Base-by-base conservation (phyloP, 2,113 vertebrate genomes). In the Rhinogobius similis region DNA sequence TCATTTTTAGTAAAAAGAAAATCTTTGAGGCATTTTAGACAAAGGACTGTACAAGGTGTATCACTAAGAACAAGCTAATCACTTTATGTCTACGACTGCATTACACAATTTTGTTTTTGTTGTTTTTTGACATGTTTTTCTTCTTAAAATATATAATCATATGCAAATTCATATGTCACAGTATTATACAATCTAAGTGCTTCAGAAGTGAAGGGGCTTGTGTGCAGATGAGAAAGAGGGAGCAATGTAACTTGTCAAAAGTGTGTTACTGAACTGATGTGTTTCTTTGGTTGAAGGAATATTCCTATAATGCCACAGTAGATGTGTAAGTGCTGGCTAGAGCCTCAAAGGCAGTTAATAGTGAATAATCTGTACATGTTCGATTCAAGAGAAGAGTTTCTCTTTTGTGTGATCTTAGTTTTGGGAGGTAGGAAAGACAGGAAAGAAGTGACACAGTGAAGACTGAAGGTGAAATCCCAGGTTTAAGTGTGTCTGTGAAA, bases 101-200 rank as follows among this genome's bases (percentile, higher is more conserved):
- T 83, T 78, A 75, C 69, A 73, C 68, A 69, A 12, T 87, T 81
- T 69, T 36, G 86, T 90, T 82, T 81, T 88, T 69, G 23, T 76
- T 69, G 44, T 55, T 86, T 88, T 86, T 82, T 84, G 73, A 75
- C 84, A 83, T 72, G 59, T 78, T 91, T 92, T 92, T 92, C 38
- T 89, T 88, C 78, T 77, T 84, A 92, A 93, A 92, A 93, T 91
- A 92, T 91, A 92, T 88, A 85, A 86, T 90, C 80, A 86, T 91
- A 89, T 92, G 88, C 83, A 90, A 91, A 92, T 90, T 82, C 78
- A 78, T 90, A 92, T 92, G 81, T 93, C 91, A 93, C 93, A 92
- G 89, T 91, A 91, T 89, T 93, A 81, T 94, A 93, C 91, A 93
- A 90, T 92, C 86, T 88, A 92, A 94, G 91, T 92, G 91, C 90